These are phyloP conservation scores for Chlorodrepanis virens DNA, from an alignment of 2,113 vertebrate genomes.

Conservation along the genomic window DNA sequence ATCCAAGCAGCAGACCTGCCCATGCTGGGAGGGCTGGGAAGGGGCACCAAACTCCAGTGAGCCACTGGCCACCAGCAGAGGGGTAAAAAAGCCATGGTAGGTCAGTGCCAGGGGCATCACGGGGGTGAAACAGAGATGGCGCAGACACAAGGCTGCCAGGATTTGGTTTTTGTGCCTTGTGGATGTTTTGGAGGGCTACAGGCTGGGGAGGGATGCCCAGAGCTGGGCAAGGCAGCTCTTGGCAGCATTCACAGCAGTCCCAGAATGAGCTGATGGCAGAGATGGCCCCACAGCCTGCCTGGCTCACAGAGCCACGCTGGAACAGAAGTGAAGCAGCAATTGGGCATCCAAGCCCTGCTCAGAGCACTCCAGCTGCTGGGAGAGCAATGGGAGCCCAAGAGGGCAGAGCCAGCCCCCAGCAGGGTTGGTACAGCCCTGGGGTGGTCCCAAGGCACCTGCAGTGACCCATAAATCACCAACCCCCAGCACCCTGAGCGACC, in stretches of 20 bases:
- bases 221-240: neutral
- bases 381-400: neutral
- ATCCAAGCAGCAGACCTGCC: neutral
- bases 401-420: neutral
- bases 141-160: neutral
- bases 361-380: neutral
- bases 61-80: neutral
- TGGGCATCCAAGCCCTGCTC: neutral
- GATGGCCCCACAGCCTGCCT: neutral
- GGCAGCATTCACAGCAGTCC: neutral
- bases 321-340: neutral
- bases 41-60: neutral
- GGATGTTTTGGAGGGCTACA: neutral
- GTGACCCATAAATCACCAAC: neutral
- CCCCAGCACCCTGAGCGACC: neutral
- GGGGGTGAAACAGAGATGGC: neutral
- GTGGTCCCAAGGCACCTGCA: neutral
- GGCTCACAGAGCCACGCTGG: neutral
- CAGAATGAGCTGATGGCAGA: accelerated
- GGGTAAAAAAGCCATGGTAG: neutral
- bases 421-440: neutral
- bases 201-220: neutral
- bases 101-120: neutral
- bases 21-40: neutral
- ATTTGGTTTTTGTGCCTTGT: neutral